Conservation (phyloP, 2,797 vertebrate genomes). For the Poeciliopsis presidionis region DNA sequence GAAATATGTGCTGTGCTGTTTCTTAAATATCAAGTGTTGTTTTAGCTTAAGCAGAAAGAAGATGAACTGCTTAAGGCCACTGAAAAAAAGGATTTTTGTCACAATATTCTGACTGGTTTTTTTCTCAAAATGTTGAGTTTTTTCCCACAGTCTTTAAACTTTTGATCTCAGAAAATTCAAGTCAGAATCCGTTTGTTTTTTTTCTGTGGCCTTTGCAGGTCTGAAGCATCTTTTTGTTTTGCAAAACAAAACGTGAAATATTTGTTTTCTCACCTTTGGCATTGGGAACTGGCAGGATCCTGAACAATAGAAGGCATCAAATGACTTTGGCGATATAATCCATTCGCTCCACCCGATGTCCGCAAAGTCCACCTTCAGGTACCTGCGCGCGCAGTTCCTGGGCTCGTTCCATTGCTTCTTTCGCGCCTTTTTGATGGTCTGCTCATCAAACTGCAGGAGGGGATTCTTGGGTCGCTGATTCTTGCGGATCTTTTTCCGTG, state of each 20-base stretch:
- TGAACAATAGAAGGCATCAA: constrained; percentile 95
- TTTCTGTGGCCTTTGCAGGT: too few species aligned
- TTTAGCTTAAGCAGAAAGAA: too few species aligned
- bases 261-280: constrained; percentile 87
- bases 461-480: constrained; percentile 86
- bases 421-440: constrained; percentile 92
- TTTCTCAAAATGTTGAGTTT: too few species aligned
- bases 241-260: neutral
- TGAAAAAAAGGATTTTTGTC: too few species aligned
- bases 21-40: too few species aligned
- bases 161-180: too few species aligned
- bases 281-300: constrained; percentile 98
- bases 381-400: constrained; percentile 88
- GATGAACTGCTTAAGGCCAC: too few species aligned
- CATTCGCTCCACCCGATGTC: constrained; percentile 99
- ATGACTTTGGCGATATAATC: constrained; percentile 98
- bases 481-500: constrained; percentile 89
- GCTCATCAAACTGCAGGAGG: constrained; percentile 93
- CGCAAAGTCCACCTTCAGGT: constrained; percentile 97
- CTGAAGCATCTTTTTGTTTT: neutral
- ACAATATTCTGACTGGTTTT: too few species aligned
- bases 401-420: constrained; percentile 96
- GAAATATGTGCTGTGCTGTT: too few species aligned
- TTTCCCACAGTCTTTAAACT: too few species aligned
- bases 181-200: too few species aligned